phyloP scores from a whole-genome alignment of 2,888 invertebrate genomes.

The Dysmachus trigonus region DNA sequence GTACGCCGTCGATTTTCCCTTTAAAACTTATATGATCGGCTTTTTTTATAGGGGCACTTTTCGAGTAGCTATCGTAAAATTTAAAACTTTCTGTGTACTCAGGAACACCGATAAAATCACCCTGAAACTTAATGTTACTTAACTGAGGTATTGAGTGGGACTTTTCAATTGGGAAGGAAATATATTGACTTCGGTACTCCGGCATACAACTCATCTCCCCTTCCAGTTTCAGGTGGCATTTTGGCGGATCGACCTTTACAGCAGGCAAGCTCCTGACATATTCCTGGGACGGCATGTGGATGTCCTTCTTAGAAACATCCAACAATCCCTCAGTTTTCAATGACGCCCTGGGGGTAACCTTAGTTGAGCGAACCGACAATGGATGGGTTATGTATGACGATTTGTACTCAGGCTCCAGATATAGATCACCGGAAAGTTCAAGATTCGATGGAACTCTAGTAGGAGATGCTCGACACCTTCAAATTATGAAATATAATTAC shows the following conservation, averaged over 20 bases:
- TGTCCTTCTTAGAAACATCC: constrained; percentile 2
- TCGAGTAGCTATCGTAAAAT: constrained; percentile 62
- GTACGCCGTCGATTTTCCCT: constrained; percentile 54
- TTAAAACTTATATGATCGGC: constrained; percentile 58
- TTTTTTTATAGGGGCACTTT: constrained; percentile 63
- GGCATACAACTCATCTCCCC: constrained; percentile 56
- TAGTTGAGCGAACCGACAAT: constrained; percentile 56
- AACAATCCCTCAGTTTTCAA: constrained; percentile 4
- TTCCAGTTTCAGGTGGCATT: constrained; percentile 53
- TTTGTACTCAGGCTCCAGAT: constrained; percentile 57
- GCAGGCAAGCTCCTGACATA: background rate
- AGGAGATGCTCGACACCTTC: constrained; percentile 58
- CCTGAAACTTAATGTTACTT: constrained; percentile 61
- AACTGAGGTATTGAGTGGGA: constrained; percentile 64
- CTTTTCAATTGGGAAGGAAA: constrained; percentile 60
- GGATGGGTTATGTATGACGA: constrained; percentile 60
- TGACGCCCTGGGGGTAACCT: constrained; percentile 19
- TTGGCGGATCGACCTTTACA: constrained; percentile 52
- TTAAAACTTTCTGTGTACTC: constrained; percentile 63
- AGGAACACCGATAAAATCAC: constrained; percentile 59
- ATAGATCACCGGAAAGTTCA: constrained; percentile 54
- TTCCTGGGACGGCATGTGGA: background rate
- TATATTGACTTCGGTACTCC: constrained; percentile 61
- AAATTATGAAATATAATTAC: background rate
- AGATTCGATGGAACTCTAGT: constrained; percentile 59